A percentile compares a stretch with the other conserved stretches of the same genome.
These are phyloP conservation scores for Bombus difficillimus DNA, from an alignment of 1,140 invertebrate genomes.

Conservation along the genomic window DNA sequence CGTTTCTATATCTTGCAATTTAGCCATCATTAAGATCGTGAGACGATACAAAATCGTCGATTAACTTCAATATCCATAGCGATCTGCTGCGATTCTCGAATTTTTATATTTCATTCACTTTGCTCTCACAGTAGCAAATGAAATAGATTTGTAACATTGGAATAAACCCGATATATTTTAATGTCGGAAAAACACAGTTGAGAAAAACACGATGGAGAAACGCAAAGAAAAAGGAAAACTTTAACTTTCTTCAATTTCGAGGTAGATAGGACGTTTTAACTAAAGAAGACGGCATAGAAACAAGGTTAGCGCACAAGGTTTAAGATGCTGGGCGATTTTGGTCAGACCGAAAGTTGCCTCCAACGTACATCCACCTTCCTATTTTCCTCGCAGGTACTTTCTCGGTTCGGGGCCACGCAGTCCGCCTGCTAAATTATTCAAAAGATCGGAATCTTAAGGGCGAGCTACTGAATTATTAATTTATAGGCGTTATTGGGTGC, in stretches of 20 bases:
- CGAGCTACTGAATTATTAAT: constrained; percentile 47
- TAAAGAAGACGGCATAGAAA: too few relatives aligned
- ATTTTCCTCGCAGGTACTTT: constrained; percentile 6
- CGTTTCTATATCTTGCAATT: background rate
- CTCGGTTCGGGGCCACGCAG: background rate
- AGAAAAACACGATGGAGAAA: too few relatives aligned
- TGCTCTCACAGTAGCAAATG: too few relatives aligned
- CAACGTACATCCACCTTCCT: background rate
- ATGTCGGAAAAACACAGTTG: too few relatives aligned
- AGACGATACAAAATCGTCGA: background rate
- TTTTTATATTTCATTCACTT: background rate
- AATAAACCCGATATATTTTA: too few relatives aligned
- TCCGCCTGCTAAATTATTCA: constrained; percentile 34
- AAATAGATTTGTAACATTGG: too few relatives aligned
- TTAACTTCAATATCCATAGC: background rate
- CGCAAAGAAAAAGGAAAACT: too few relatives aligned
- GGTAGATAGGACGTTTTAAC: too few relatives aligned
- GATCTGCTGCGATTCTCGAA: background rate
- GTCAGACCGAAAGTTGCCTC: background rate
- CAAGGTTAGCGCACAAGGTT: too few relatives aligned
- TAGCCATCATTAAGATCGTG: background rate
- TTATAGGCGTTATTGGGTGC: constrained; percentile 38
- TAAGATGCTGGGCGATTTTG: background rate
- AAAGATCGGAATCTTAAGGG: constrained; percentile 25
- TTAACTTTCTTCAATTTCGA: too few relatives aligned